These are phyloP conservation scores for Rhagophthalmus giganteus DNA, from an alignment of 2,888 invertebrate species.

Conservation along the genomic window DNA sequence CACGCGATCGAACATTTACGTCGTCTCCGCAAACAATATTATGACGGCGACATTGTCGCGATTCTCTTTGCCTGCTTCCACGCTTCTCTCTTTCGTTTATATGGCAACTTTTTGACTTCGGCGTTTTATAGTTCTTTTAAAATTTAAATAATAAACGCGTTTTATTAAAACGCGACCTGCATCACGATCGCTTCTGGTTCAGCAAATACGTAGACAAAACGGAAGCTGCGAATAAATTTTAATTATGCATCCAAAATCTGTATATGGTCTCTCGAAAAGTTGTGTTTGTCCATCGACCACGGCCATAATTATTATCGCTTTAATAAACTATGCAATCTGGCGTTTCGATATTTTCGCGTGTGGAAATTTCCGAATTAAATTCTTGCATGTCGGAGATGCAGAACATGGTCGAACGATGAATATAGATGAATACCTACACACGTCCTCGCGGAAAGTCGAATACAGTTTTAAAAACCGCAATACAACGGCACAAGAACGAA, in stretches of 20 bases:
- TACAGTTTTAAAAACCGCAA: constrained; percentile 21
- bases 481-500: constrained; percentile 17
- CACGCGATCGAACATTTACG: too few relatives aligned
- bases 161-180: too few relatives aligned
- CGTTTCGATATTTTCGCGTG: constrained; percentile 11
- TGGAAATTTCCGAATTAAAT: constrained; percentile 16
- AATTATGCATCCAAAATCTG: too few relatives aligned
- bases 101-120: too few relatives aligned
- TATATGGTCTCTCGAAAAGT: too few relatives aligned
- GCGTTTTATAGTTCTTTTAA: too few relatives aligned
- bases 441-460: constrained; percentile 8
- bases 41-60: too few relatives aligned
- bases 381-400: constrained; percentile 16
- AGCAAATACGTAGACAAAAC: background rate
- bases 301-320: constrained; percentile 4
- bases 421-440: constrained; percentile 20
- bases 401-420: constrained; percentile 20
- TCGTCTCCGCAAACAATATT: too few relatives aligned
- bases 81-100: too few relatives aligned
- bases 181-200: too few relatives aligned
- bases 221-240: background rate
- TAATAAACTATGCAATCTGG: constrained; percentile 20
- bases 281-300: background rate
- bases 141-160: too few relatives aligned
- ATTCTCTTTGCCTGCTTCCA: too few relatives aligned